phyloP scores from a whole-genome alignment of 2,888 invertebrate species.

The Tenthredo notha region DNA sequence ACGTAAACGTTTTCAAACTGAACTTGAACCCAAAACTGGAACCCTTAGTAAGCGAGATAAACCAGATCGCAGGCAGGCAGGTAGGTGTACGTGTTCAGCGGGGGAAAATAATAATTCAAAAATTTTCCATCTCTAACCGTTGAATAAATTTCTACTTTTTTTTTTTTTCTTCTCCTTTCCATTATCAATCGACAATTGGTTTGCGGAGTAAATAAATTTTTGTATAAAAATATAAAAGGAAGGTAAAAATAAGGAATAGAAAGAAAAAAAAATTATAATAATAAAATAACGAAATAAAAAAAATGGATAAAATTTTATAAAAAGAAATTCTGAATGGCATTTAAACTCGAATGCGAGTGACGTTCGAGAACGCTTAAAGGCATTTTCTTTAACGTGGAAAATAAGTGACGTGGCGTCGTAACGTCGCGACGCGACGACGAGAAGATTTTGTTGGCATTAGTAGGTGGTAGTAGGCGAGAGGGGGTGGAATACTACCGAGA shows the following conservation, averaged over 20 bases:
- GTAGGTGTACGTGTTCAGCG: neutral
- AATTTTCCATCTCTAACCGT: neutral
- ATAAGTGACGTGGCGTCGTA: slow-evolving; percentile 18
- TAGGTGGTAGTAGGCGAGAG: neutral
- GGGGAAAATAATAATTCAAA: neutral
- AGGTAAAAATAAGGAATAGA: neutral
- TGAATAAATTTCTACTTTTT: neutral
- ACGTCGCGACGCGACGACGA: neutral
- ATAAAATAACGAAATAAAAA: too few relatives aligned
- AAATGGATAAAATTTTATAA: neutral
- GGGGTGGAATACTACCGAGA: slow-evolving; percentile 33
- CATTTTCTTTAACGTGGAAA: neutral
- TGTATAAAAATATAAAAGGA: neutral
- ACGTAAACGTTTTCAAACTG: slow-evolving; percentile 8
- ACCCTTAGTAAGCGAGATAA: slow-evolving; percentile 12
- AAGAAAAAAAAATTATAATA: neutral
- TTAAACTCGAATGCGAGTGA: neutral
- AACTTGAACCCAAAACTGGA: slow-evolving; percentile 1
- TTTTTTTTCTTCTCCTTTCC: too few relatives aligned
- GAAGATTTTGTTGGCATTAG: slow-evolving; percentile 21
- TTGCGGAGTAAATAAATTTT: neutral
- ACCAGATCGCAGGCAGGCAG: neutral
- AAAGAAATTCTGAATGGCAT: neutral
- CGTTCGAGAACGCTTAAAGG: neutral
- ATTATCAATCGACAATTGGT: neutral